Conservation (phyloP, 2,797 vertebrate species). For the Carapus acus region DNA sequence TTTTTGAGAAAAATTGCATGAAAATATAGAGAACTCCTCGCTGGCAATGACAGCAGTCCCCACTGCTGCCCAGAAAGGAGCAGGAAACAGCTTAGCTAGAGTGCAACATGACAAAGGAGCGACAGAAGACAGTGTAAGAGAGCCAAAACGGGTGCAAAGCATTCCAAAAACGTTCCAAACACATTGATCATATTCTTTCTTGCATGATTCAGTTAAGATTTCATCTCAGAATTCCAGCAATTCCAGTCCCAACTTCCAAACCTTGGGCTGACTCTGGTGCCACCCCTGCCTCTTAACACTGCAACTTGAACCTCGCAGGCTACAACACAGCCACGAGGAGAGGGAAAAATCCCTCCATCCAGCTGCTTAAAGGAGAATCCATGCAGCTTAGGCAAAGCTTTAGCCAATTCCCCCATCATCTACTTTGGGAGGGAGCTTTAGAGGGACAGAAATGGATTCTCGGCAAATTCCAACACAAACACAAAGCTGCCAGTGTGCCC, state of each 20-base stretch:
- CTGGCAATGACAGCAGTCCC: slow-evolving; percentile 73
- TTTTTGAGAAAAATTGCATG: slow-evolving; percentile 75
- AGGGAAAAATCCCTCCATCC: slow-evolving; percentile 47
- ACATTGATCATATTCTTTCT: slow-evolving; percentile 11
- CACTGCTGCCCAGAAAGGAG: slow-evolving; percentile 68
- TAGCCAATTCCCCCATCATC: slow-evolving; percentile 62
- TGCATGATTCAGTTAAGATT: slow-evolving; percentile 19
- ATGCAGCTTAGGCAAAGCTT: slow-evolving; percentile 67
- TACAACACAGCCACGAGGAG: slow-evolving; percentile 40
- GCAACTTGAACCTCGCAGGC: slow-evolving; percentile 27
- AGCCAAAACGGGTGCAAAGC: slow-evolving; percentile 32
- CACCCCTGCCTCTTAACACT: slow-evolving; percentile 32
- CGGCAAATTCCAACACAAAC: slow-evolving; percentile 51
- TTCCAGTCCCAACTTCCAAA: slow-evolving; percentile 1
- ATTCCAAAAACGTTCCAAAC: slow-evolving; percentile 4
- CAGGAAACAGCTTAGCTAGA: slow-evolving; percentile 35
- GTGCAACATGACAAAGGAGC: slow-evolving; percentile 14
- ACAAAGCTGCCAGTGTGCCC: slow-evolving; percentile 32
- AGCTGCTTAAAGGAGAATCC: slow-evolving; percentile 61
- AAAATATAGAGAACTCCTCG: slow-evolving; percentile 72
- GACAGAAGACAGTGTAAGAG: slow-evolving; percentile 15
- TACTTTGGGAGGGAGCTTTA: slow-evolving; percentile 61
- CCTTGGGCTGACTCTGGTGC: slow-evolving; percentile 20
- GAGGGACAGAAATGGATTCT: slow-evolving; percentile 50
- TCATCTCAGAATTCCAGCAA: neutral